Evolutionary conservation across 1,140 invertebrate species (phyloP), one percentile per base, ranked within the genome.

Genomic region (Macrocentrus cingulum): DNA sequence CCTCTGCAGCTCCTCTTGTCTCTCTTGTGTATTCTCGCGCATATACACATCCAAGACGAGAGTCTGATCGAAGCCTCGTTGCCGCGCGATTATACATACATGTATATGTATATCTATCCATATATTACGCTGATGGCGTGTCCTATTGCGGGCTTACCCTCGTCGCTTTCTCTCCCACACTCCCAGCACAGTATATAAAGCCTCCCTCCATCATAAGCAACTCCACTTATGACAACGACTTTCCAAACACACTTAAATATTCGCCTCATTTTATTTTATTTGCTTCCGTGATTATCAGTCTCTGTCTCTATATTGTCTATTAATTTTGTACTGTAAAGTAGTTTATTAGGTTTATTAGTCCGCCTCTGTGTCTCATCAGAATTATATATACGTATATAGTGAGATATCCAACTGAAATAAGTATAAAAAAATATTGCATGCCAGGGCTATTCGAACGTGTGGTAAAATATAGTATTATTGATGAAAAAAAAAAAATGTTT

Each of bases 81-180:
- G 44, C 44, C 19, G 19, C 13, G 18, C 18, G 13, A 3, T 44
- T 18, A 19, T n/a, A 39, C 15, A 39, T 39, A 8, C 4, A n/a
- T n/a, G 8, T n/a, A 39, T 39, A 39, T 15, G 8, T 11, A 39
- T 39, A 39, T 15, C n/a, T n/a, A n/a, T n/a, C n/a, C n/a, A n/a
- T n/a, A n/a, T n/a, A n/a, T n/a, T n/a, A 39, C 36, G 15, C 15
- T 15, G 25, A 29, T 29, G 13, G 36, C 36, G 13, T 39, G 13
- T 15, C 36, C 36, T 15, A 39, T 39, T 39, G 8, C 8, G 36
- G 8, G 13, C 3, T 39, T 39, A 39, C 13, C 15, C 36, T 39
- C 36, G 36, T n/a, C 36, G 25, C 36, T 39, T 39, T 39, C 36
- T n/a, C 36, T 39, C 36, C 36, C 36, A 39, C 36, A 39, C 13